These are phyloP conservation scores for Macrosiphum euphorbiae DNA, from an alignment of 2,888 invertebrate genomes.

Conservation along the genomic window DNA sequence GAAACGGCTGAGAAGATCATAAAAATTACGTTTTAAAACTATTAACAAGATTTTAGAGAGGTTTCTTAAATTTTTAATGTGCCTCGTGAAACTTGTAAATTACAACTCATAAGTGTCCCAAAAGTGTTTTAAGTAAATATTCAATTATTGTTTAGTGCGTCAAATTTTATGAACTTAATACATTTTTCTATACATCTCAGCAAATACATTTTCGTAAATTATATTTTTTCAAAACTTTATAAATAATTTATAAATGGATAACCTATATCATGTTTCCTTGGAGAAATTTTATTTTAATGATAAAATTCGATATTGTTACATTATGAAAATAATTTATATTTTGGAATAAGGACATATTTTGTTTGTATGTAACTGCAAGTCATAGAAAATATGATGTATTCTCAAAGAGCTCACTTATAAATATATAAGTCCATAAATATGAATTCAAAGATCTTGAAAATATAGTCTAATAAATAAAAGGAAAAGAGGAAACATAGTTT, in stretches of 20 bases:
- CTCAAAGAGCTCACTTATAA: background rate
- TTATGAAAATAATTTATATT: background rate
- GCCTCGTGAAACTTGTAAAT: background rate
- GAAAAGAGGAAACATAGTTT: background rate
- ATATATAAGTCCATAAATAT: background rate
- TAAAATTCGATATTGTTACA: background rate
- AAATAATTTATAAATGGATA: background rate
- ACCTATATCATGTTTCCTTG: background rate
- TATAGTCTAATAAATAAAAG: slow-evolving; percentile 4
- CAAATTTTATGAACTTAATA: background rate
- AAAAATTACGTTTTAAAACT: background rate
- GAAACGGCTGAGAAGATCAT: background rate
- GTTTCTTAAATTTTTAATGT: background rate
- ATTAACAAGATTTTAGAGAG: background rate
- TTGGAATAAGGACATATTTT: background rate
- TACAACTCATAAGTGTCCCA: background rate
- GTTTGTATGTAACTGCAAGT: background rate
- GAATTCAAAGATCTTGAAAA: background rate
- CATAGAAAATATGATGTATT: background rate
- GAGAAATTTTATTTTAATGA: background rate
- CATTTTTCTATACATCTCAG: background rate
- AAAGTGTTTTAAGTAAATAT: background rate
- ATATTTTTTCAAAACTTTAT: background rate
- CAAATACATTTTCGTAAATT: background rate
- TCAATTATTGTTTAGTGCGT: background rate